phyloP scores from a whole-genome alignment of 2,113 vertebrate species.

The Lycocorax pyrrhopterus region DNA sequence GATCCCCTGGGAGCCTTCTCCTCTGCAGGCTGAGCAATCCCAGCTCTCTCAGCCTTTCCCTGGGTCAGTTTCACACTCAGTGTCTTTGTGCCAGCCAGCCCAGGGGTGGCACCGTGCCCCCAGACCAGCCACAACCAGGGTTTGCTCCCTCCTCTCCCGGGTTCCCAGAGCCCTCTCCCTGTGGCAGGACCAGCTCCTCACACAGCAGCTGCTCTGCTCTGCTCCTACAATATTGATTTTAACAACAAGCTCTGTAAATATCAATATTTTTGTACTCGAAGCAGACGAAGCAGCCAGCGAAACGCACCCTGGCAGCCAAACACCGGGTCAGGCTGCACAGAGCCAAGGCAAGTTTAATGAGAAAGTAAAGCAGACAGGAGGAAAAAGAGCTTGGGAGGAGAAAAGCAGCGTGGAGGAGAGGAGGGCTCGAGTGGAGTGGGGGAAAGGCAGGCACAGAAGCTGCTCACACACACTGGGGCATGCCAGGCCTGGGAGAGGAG shows the following conservation, averaged over 20 bases:
- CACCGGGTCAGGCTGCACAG: neutral
- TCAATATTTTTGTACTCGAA: constrained; percentile 42
- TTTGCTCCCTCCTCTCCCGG: neutral
- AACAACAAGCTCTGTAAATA: constrained; percentile 31
- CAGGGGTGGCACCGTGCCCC: neutral
- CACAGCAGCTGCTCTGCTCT: neutral
- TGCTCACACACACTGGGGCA: neutral
- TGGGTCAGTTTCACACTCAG: rapidly evolving
- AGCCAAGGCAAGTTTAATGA: neutral
- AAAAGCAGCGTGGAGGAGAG: neutral
- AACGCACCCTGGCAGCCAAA: neutral
- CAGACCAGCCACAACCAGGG: neutral
- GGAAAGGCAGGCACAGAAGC: neutral
- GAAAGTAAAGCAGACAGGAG: constrained; percentile 9
- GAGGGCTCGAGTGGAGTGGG: neutral
- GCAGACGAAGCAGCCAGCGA: neutral
- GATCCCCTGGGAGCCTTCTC: too few species aligned
- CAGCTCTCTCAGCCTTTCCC: neutral
- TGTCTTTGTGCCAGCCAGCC: too few species aligned
- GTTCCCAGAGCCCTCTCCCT: neutral
- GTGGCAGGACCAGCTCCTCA: neutral
- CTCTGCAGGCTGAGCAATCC: neutral
- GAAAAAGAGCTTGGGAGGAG: neutral
- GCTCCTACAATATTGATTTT: constrained; percentile 2
- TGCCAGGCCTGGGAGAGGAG: too few species aligned